Evolutionary conservation across 2,888 invertebrate genomes (phyloP).

Genomic region (Cosmorhoe ocellata): DNA sequence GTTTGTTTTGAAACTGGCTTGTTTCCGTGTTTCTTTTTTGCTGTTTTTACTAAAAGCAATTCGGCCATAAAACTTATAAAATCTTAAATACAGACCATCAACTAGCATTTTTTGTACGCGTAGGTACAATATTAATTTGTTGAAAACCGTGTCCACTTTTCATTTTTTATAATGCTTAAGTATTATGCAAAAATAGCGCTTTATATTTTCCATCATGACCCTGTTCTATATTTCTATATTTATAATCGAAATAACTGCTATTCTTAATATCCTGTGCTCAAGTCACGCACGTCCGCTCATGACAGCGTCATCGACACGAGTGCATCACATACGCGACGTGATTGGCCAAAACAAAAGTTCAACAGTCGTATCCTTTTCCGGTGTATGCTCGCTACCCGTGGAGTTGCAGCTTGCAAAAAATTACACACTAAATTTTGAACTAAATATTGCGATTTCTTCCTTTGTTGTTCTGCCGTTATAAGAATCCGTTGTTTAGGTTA

Average conservation of each 20-base stretch:
- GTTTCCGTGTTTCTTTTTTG: slow-evolving; percentile 13
- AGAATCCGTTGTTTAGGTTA: background rate
- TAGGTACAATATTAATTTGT: too few relatives aligned
- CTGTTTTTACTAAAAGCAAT: background rate
- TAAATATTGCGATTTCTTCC: slow-evolving; percentile 2
- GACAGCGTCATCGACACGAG: slow-evolving; percentile 50
- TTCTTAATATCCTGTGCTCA: slow-evolving; percentile 36
- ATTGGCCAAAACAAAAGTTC: slow-evolving; percentile 56
- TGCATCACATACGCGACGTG: slow-evolving; percentile 37
- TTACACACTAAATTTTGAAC: background rate
- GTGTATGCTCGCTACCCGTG: slow-evolving; percentile 45
- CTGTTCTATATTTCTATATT: too few relatives aligned
- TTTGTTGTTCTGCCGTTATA: background rate
- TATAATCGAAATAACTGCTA: background rate
- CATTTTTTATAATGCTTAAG: too few relatives aligned
- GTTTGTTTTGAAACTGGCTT: background rate
- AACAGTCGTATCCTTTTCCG: slow-evolving; percentile 73
- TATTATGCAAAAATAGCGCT: too few relatives aligned
- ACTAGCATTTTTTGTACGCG: too few relatives aligned
- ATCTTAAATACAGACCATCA: too few relatives aligned
- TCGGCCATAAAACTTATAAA: too few relatives aligned
- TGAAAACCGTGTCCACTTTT: too few relatives aligned
- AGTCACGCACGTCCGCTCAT: slow-evolving; percentile 56
- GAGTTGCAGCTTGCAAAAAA: slow-evolving; percentile 25
- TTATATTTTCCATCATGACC: too few relatives aligned